Percentiles rank a stretch among this genome's conserved stretches.
These are phyloP conservation scores for Campylomormyrus tamandua DNA, from an alignment of 2,113 vertebrate genomes.

Conservation along the genomic window DNA sequence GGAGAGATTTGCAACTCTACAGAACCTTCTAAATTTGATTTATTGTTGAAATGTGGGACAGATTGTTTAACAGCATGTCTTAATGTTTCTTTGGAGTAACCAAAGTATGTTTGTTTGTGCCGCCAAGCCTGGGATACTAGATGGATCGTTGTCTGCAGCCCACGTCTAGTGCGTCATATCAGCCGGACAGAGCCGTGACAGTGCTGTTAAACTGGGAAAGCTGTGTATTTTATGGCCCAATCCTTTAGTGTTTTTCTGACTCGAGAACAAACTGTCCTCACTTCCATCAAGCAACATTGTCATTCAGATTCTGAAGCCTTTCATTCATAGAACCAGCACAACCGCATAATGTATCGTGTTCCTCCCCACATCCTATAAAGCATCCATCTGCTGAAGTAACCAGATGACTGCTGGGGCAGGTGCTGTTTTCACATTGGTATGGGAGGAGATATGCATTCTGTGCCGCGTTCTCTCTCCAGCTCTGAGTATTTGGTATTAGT, in stretches of 20 bases:
- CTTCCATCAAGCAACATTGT: background rate
- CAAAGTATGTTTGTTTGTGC: background rate
- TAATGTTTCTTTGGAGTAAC: background rate
- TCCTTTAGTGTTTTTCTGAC: background rate
- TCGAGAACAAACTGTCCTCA: background rate
- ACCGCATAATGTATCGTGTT: background rate
- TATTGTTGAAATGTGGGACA: background rate
- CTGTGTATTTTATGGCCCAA: background rate
- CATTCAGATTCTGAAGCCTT: background rate
- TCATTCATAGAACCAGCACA: background rate
- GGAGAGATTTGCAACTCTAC: background rate
- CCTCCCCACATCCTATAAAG: background rate
- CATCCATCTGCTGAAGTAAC: background rate
- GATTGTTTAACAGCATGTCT: background rate
- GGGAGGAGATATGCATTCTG: background rate
- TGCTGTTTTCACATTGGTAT: background rate
- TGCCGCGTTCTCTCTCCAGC: background rate
- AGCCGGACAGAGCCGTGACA: background rate
- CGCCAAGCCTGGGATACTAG: background rate
- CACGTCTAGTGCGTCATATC: background rate
- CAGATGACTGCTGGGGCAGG: background rate
- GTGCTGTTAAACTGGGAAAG: background rate
- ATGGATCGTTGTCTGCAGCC: background rate
- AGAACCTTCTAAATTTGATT: background rate
- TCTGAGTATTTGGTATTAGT: background rate